These are phyloP conservation scores for Pelagia noctiluca DNA, from an alignment of 30 jellyfish, hydroid and myxozoan genomes.

Conservation along the genomic window DNA sequence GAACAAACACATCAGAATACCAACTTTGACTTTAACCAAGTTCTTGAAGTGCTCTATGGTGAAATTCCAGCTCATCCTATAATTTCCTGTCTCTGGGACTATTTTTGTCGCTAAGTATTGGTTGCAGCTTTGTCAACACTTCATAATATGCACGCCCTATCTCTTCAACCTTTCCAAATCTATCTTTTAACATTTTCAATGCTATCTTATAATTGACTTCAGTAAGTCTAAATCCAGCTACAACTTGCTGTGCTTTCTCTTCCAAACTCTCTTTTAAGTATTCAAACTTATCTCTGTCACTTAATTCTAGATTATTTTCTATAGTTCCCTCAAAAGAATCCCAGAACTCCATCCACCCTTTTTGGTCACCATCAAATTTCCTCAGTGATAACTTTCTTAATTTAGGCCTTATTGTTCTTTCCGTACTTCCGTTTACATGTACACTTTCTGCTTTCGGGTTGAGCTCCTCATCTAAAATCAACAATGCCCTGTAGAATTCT, in stretches of 20 bases:
- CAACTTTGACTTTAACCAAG: too few relatives aligned
- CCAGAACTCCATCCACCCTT: slow-evolving; percentile 46
- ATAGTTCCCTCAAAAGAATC: slow-evolving; percentile 29
- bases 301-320: not conserved
- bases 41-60: too few relatives aligned
- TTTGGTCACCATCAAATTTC: slow-evolving; percentile 24
- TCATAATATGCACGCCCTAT: slow-evolving; percentile 30
- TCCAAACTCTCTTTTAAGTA: slow-evolving; percentile 15
- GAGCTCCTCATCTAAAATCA: slow-evolving; percentile 13
- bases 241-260: too few relatives aligned
- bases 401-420: not conserved
- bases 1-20: too few relatives aligned
- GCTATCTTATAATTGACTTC: too few relatives aligned
- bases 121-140: slow-evolving; percentile 23
- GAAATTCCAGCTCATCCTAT: too few relatives aligned
- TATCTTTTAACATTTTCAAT: slow-evolving; percentile 22
- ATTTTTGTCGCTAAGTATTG: slow-evolving; percentile 12
- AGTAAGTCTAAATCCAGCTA: too few relatives aligned
- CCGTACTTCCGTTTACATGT: not conserved
- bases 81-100: not conserved
- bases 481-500: slow-evolving; percentile 2
- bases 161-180: slow-evolving; percentile 35
- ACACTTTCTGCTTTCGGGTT: not conserved
- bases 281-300: slow-evolving; percentile 20
- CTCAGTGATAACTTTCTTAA: slow-evolving; percentile 1